These are phyloP conservation scores for Drosophila elegans DNA, from an alignment of 1,140 invertebrate species.

Conservation along the genomic window DNA sequence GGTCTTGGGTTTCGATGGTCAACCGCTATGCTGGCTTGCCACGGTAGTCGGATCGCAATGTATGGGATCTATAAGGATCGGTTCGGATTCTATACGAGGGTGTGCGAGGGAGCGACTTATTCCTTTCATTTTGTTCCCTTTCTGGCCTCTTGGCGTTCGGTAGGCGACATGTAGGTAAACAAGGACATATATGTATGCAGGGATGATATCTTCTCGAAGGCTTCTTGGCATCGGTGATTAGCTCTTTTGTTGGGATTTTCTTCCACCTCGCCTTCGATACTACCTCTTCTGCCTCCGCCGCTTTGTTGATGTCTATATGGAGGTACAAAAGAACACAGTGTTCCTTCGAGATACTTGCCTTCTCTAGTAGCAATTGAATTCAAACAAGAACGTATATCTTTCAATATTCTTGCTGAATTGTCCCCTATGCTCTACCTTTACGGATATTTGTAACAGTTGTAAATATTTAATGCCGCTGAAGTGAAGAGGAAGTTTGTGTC, in stretches of 20 bases:
- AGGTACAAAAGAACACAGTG: slow-evolving; percentile 38
- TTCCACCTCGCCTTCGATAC: slow-evolving; percentile 29
- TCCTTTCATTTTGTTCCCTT: slow-evolving; percentile 14
- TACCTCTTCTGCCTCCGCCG: slow-evolving; percentile 33
- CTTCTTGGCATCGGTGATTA: slow-evolving; percentile 43
- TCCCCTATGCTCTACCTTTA: slow-evolving; percentile 31
- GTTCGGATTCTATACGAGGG: slow-evolving; percentile 8
- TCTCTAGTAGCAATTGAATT: slow-evolving; percentile 44
- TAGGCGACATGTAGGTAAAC: slow-evolving; percentile 60
- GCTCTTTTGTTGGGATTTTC: slow-evolving; percentile 38
- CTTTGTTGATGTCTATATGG: slow-evolving; percentile 33
- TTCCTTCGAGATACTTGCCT: slow-evolving; percentile 44
- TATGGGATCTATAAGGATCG: slow-evolving; percentile 27
- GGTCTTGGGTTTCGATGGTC: slow-evolving; percentile 69
- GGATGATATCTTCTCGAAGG: slow-evolving; percentile 34
- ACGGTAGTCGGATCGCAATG: slow-evolving; percentile 51
- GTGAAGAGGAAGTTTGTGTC: slow-evolving; percentile 16
- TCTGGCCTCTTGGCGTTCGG: slow-evolving; percentile 44
- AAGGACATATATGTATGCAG: slow-evolving; percentile 26
- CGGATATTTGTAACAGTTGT: slow-evolving; percentile 26
- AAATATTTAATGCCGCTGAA: slow-evolving; percentile 28
- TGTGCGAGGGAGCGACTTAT: slow-evolving; percentile 53
- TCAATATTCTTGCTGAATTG: slow-evolving; percentile 38
- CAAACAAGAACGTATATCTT: slow-evolving; percentile 26
- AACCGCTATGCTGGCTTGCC: slow-evolving; percentile 74